These are phyloP conservation scores for Rhizoglyphus robini DNA, from an alignment of 1,140 invertebrate species.

Conservation along the genomic window DNA sequence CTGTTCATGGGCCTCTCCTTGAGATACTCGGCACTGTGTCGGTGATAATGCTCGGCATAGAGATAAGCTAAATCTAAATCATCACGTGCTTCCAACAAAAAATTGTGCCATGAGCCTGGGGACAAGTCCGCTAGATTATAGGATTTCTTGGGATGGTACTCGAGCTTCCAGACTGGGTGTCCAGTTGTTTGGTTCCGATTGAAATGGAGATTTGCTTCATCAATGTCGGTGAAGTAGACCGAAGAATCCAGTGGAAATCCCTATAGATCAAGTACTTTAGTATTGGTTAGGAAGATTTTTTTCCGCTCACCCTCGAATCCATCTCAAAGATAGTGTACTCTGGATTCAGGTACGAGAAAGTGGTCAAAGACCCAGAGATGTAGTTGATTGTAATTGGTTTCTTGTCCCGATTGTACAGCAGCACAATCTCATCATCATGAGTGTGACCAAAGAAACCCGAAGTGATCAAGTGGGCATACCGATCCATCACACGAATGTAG, in stretches of 20 bases:
- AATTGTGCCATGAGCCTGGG: slow-evolving; percentile 68
- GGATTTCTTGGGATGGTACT: slow-evolving; percentile 63
- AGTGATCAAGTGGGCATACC: slow-evolving; percentile 16
- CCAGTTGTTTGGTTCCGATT: too few species aligned
- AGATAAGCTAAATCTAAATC: slow-evolving; percentile 48
- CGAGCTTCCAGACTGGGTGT: slow-evolving; percentile 73
- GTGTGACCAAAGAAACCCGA: slow-evolving; percentile 16
- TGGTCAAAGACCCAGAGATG: slow-evolving; percentile 11
- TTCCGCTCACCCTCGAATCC: too few species aligned
- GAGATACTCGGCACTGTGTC: too few species aligned
- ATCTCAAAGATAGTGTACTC: slow-evolving; percentile 15
- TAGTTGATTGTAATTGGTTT: slow-evolving; percentile 16
- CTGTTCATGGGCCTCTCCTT: too few species aligned
- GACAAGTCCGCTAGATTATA: slow-evolving; percentile 64
- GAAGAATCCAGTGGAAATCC: background rate
- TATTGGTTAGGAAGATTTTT: too few species aligned
- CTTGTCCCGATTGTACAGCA: slow-evolving; percentile 13
- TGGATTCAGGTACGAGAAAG: slow-evolving; percentile 16
- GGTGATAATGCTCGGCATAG: slow-evolving; percentile 1
- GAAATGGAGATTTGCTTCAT: background rate
- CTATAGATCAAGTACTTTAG: too few species aligned
- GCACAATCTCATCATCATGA: slow-evolving; percentile 18
- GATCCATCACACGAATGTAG: slow-evolving; percentile 18
- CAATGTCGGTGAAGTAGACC: background rate
- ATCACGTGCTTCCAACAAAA: slow-evolving; percentile 65